Evolutionary conservation across 2,888 invertebrate species (phyloP).

Genomic region (Torymus auratus): DNA sequence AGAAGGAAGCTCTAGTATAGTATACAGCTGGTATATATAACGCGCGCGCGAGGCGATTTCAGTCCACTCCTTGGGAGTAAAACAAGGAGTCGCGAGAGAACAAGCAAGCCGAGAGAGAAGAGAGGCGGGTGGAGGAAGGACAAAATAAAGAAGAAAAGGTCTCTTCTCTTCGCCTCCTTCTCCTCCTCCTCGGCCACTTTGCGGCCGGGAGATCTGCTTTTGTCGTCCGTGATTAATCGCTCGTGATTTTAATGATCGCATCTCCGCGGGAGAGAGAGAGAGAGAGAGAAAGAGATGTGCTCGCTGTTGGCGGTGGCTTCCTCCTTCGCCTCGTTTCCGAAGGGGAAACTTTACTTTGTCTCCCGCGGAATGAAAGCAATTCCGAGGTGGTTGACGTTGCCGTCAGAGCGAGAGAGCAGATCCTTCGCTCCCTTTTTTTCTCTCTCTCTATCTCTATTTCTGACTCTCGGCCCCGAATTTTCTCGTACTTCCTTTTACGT

Average conservation of each 20-base stretch:
- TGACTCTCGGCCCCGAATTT: too few relatives aligned
- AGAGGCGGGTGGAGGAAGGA: not conserved
- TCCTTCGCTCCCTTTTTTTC: not conserved
- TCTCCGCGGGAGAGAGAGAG: slow-evolving; percentile 16
- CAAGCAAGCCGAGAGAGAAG: not conserved
- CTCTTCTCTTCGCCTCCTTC: not conserved
- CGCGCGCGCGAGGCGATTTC: not conserved
- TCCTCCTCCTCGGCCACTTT: slow-evolving; percentile 20
- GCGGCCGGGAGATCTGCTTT: slow-evolving; percentile 45
- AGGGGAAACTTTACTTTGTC: slow-evolving; percentile 42
- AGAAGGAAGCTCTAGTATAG: slow-evolving; percentile 3
- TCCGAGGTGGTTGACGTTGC: slow-evolving; percentile 6
- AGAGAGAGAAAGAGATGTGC: not conserved
- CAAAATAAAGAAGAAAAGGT: not conserved
- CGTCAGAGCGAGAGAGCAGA: not conserved
- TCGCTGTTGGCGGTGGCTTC: not conserved
- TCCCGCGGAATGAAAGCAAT: slow-evolving; percentile 16
- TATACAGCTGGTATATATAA: not conserved
- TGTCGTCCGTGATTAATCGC: slow-evolving; percentile 53
- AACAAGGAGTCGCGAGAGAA: not conserved
- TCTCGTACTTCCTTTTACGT: too few relatives aligned
- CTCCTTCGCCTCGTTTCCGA: slow-evolving; percentile 11
- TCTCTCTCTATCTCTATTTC: not conserved
- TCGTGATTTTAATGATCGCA: slow-evolving; percentile 54
- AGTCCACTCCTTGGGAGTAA: not conserved